phyloP scores from a whole-genome alignment of 2,113 vertebrate genomes.

The Hydropotes inermis region DNA sequence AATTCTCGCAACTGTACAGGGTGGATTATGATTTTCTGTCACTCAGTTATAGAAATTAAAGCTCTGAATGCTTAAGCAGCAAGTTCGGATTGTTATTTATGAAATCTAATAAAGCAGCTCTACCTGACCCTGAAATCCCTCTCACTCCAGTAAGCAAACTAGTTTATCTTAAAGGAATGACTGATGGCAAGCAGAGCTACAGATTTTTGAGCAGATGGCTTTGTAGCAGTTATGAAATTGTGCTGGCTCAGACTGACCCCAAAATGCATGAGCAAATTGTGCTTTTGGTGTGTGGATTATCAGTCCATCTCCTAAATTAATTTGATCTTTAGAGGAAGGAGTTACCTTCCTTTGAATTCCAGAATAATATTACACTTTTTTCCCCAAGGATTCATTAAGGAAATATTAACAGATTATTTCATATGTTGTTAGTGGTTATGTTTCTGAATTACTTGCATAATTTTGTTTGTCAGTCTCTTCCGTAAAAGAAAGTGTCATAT shows the following conservation, averaged over 20 bases:
- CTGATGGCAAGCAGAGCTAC: neutral
- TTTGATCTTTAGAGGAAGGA: neutral
- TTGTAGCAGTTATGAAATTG: conserved; percentile 23
- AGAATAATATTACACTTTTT: neutral
- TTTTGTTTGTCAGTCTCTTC: neutral
- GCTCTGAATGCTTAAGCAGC: neutral
- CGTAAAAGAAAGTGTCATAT: neutral
- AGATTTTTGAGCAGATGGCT: conserved; percentile 3
- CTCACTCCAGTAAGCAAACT: neutral
- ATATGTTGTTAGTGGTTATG: neutral
- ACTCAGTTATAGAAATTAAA: neutral
- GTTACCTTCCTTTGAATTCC: neutral
- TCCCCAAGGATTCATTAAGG: neutral
- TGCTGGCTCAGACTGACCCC: neutral
- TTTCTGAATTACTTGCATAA: neutral
- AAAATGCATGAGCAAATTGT: neutral
- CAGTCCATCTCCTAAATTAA: neutral
- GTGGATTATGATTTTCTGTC: neutral
- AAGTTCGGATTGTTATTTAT: neutral
- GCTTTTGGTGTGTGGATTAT: neutral
- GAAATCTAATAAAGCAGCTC: neutral
- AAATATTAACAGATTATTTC: neutral
- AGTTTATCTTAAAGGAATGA: conserved; percentile 23
- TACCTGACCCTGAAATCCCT: neutral
- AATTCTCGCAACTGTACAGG: neutral